Evolutionary conservation across 2,888 invertebrate genomes (phyloP).

Genomic region (Anticlea derivata): DNA sequence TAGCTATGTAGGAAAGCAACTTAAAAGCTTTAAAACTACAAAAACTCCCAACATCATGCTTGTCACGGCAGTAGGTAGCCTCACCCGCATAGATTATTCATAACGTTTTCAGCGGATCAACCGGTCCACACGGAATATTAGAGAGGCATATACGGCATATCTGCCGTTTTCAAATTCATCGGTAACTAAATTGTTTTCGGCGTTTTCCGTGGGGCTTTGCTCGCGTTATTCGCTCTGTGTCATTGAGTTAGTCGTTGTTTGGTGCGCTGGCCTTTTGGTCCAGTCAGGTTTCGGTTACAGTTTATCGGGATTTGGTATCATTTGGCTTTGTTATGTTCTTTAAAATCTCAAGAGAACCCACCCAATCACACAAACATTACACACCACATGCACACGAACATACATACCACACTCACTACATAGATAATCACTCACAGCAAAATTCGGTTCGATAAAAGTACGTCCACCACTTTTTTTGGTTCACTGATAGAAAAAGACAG

Average conservation of each 20-base stretch:
- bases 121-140: constrained; percentile 79
- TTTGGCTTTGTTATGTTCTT: no score
- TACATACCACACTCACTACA: no score
- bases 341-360: no score
- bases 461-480: no score
- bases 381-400: no score
- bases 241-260: constrained; percentile 34
- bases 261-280: constrained; percentile 13
- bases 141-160: constrained; percentile 55
- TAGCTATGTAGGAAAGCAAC: not conserved
- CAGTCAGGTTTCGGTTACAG: constrained; percentile 4
- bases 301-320: not conserved
- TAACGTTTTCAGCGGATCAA: constrained; percentile 72
- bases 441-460: no score
- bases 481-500: no score
- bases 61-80: constrained; percentile 12
- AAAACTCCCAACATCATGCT: constrained; percentile 14
- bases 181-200: constrained; percentile 76
- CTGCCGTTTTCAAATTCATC: constrained; percentile 70
- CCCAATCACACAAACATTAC: no score
- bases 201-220: constrained; percentile 40
- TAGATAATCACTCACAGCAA: no score
- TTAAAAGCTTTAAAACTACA: constrained; percentile 9
- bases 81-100: constrained; percentile 70
- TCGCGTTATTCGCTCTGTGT: constrained; percentile 35